phyloP scores from a whole-genome alignment of 2,113 vertebrate genomes.

The Sapajus apella region DNA sequence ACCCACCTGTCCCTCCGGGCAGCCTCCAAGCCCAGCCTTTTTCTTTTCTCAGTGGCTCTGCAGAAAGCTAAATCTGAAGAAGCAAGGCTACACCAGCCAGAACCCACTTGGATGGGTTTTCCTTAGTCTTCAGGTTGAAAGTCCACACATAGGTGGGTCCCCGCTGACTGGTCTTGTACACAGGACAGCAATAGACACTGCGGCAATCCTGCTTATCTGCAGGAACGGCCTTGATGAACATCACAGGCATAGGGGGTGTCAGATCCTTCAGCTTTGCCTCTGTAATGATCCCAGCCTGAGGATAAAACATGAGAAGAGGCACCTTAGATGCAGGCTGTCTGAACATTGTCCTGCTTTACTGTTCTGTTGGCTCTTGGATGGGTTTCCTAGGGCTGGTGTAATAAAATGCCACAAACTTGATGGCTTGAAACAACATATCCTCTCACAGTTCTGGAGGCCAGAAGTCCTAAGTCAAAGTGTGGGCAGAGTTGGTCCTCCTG shows the following conservation, averaged over 20 bases:
- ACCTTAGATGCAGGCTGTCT: not conserved
- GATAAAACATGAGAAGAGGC: not conserved
- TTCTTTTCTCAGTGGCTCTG: not conserved
- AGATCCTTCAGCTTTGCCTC: constrained; percentile 94
- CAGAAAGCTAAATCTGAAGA: constrained; percentile 86
- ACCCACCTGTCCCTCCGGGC: fast-evolving
- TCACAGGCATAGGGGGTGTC: constrained; percentile 91
- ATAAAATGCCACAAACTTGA: not conserved
- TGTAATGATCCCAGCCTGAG: constrained; percentile 87
- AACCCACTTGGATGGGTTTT: constrained; percentile 94
- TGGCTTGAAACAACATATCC: not conserved
- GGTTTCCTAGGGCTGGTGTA: not conserved
- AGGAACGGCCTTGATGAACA: constrained; percentile 93
- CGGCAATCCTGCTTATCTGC: constrained; percentile 90
- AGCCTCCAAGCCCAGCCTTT: not conserved
- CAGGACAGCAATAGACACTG: constrained; percentile 90
- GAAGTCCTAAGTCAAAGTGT: not conserved
- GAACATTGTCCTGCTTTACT: not conserved
- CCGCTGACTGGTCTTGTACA: constrained; percentile 94
- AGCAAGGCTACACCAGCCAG: constrained; percentile 94
- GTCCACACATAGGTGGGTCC: constrained; percentile 96
- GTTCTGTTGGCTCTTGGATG: not conserved
- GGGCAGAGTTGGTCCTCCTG: not conserved
- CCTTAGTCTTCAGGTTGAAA: constrained; percentile 95
- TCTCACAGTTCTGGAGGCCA: not conserved